Conservation (phyloP, 2,113 vertebrate genomes). For the Aegithalos caudatus region DNA sequence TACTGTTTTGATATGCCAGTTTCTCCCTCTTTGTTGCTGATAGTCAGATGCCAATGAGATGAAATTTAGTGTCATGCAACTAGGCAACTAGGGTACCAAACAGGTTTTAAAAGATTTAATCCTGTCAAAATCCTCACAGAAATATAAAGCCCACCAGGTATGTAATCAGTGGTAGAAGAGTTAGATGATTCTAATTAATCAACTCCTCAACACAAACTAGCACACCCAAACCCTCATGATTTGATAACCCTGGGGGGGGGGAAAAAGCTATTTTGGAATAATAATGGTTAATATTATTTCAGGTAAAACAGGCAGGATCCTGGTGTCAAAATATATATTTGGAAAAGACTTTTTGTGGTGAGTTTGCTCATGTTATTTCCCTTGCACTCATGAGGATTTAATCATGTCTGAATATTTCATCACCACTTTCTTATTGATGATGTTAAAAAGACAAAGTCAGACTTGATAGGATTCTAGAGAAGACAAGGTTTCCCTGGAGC, state of each 20-base stretch:
- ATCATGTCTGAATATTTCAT: neutral
- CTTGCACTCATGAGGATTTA: neutral
- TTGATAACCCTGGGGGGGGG: neutral
- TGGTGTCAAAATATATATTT: neutral
- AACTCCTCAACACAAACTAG: neutral
- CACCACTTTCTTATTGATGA: neutral
- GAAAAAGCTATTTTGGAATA: neutral
- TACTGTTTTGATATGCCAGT: neutral
- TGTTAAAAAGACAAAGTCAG: neutral
- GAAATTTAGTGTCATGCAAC: neutral
- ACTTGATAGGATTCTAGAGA: neutral
- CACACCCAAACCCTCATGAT: neutral
- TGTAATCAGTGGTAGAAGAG: neutral
- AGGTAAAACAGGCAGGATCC: neutral
- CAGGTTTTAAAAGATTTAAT: neutral
- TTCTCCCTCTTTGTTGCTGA: neutral
- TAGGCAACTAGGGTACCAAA: neutral
- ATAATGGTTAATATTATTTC: neutral
- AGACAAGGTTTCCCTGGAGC: neutral
- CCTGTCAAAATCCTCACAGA: neutral
- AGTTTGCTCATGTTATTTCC: neutral
- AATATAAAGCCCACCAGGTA: neutral
- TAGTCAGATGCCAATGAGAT: neutral
- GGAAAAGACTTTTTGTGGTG: neutral
- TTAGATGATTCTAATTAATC: neutral